Evolutionary conservation across 2,888 invertebrate species (phyloP).

Genomic region (Ditula angustiorana): DNA sequence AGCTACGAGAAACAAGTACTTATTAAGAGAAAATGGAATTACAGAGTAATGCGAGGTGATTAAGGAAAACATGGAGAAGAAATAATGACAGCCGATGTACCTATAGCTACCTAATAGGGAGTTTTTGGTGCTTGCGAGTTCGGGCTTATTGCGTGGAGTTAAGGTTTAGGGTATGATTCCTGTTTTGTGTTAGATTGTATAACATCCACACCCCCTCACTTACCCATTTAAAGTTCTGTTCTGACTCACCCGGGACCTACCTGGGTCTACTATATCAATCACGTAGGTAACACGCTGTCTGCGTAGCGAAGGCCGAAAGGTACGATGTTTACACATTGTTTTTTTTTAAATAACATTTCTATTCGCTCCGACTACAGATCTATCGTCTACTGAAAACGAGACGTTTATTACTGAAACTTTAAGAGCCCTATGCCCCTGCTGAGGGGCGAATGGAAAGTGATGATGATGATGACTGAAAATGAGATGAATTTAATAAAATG

Average conservation of each 20-base stretch:
- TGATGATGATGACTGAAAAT: no score
- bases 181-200: constrained; percentile 6
- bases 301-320: constrained; percentile 14
- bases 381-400: background rate
- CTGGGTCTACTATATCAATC: constrained; percentile 38
- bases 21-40: constrained; percentile 11
- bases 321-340: background rate
- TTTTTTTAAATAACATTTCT: constrained; percentile 6
- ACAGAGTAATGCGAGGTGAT: constrained; percentile 26
- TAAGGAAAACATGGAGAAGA: constrained; percentile 34
- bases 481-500: no score
- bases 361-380: background rate
- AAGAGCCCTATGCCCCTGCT: no score
- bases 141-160: background rate
- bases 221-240: constrained; percentile 39
- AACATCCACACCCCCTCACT: constrained; percentile 26
- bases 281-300: constrained; percentile 29
- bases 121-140: background rate
- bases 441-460: no score
- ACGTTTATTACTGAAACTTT: background rate
- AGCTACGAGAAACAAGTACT: constrained; percentile 17
- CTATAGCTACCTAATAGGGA: constrained; percentile 15
- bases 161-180: background rate
- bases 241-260: constrained; percentile 35
- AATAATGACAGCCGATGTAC: constrained; percentile 33